Evolutionary conservation across 2,888 invertebrate species (phyloP), one percentile per base, ranked within the genome.

Genomic region (Eupithecia dodoneata): DNA sequence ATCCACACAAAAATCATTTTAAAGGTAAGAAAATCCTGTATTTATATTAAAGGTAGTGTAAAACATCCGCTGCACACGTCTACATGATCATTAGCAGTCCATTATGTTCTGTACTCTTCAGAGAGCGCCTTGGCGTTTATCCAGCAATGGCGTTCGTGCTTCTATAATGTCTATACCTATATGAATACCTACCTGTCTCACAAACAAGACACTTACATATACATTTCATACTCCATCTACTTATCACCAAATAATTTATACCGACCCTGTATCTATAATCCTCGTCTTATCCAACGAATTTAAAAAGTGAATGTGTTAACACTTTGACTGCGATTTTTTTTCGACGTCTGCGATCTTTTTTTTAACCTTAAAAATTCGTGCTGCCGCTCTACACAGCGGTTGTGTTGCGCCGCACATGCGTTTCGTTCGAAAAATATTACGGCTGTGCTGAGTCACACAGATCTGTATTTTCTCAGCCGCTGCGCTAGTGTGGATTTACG

Each of bases 41-140:
- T 42, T 66, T 66, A 18, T 63, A 12, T 12, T 18, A 63, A 59
- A 63, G 12, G 63, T 63, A 30, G 30, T 4, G 66, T 42, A 3
- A 42, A 65, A 41, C 65, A 59, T 66, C 41, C 13, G 15, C 65
- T 66, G 66, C 73, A 59, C 45, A 70, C 45, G 69, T 52, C 42
- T 3, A 66, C 70, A 47, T 52, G 74, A 30, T 75, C 75, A 75
- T 71, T 75, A 75, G 30, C 59, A 55, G 42, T 15, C 65, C 63
- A n/a, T 69, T 49, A 69, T 76, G 44, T 44, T 55, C 65, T 45
- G 18, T 44, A 18, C 52, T 69, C 72, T 30, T 65, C 42, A 65
- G 74, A 10, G 74, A n/a, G 72, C 52, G 10, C 66, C 45, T 78
- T 71, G 65, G 65, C 73, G 71, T 47, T 59, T 42, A 72, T 74